Percentiles rank a stretch among this genome's conserved stretches.
These are phyloP conservation scores for Macropis europaea DNA, from an alignment of 2,888 invertebrate species.

Conservation along the genomic window DNA sequence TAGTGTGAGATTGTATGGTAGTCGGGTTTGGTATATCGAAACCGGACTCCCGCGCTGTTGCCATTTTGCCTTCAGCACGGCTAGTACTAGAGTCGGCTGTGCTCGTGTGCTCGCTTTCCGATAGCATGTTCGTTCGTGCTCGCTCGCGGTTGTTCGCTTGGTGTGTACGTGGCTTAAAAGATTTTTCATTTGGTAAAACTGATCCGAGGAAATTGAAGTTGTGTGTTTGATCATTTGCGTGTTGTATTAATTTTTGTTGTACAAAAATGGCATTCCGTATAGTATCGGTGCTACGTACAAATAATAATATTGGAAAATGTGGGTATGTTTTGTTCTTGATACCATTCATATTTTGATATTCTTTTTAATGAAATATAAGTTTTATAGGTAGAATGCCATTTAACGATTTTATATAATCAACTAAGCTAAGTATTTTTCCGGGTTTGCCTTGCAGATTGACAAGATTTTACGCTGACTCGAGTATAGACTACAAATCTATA, in stretches of 20 bases:
- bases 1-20: no score
- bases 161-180: no score
- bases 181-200: no score
- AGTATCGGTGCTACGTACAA: conserved; percentile 49
- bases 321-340: conserved; percentile 11
- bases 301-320: conserved; percentile 5
- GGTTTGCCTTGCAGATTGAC: conserved; percentile 10
- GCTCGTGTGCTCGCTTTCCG: no score
- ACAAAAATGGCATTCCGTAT: conserved; percentile 62
- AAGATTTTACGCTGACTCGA: neutral
- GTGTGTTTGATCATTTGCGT: no score
- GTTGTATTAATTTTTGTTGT: neutral
- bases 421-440: no score
- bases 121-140: no score
- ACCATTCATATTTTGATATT: neutral
- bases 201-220: neutral
- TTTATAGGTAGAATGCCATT: neutral
- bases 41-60: no score
- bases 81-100: no score
- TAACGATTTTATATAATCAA: neutral
- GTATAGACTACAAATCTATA: neutral
- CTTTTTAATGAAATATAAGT: neutral
- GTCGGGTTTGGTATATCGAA: no score
- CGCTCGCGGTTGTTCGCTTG: no score
- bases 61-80: no score